Evolutionary conservation across 2,113 vertebrate species (phyloP).

Genomic region (Circaetus gallicus): DNA sequence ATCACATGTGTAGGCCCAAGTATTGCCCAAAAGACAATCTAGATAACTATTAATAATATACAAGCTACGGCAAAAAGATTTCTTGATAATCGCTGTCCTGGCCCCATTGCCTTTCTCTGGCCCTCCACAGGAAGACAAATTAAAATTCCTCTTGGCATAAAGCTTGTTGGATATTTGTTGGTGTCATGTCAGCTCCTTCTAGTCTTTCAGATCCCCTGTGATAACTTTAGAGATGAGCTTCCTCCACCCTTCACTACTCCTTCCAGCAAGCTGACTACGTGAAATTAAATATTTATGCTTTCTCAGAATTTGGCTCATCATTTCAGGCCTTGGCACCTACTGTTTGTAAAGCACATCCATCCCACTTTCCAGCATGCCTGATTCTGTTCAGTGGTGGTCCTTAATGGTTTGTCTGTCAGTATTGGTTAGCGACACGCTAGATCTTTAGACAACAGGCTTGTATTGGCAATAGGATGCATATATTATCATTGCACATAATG

Average conservation of each 20-base stretch:
- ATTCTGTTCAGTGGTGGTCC: neutral
- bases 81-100: neutral
- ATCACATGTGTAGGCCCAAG: neutral
- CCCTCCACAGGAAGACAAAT: neutral
- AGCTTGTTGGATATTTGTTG: neutral
- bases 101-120: neutral
- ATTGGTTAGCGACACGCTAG: fast-evolving
- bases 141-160: neutral
- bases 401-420: neutral
- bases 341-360: neutral
- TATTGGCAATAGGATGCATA: too few species aligned
- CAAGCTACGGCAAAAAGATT: neutral
- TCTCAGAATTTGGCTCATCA: neutral
- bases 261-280: neutral
- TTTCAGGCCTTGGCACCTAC: neutral
- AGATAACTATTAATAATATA: neutral
- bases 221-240: neutral
- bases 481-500: neutral
- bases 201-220: neutral
- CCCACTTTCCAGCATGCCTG: neutral
- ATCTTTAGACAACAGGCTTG: neutral
- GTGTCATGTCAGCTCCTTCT: neutral
- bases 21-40: too few species aligned
- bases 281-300: neutral
- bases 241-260: neutral